Percentiles rank a stretch among this genome's conserved stretches.
These are phyloP conservation scores for Eupithecia dodoneata DNA, from an alignment of 2,888 invertebrate genomes.

Conservation along the genomic window DNA sequence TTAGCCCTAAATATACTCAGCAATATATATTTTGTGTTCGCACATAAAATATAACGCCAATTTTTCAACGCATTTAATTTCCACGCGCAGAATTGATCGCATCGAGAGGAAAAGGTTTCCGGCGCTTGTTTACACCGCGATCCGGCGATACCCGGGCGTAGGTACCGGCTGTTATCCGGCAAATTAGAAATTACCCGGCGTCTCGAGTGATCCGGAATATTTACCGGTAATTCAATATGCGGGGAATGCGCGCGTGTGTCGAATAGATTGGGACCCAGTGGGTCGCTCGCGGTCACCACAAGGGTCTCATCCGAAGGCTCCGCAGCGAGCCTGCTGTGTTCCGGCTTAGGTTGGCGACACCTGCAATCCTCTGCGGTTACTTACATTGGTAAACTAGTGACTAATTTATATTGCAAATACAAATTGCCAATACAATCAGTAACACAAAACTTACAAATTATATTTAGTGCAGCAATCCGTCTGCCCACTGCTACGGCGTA, in stretches of 20 bases:
- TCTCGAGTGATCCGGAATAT: conserved; percentile 14
- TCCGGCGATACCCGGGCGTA: conserved; percentile 27
- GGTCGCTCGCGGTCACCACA: neutral
- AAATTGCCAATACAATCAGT: too few species aligned
- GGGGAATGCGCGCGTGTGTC: conserved; percentile 10
- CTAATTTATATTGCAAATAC: neutral
- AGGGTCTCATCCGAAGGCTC: too few species aligned
- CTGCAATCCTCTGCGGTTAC: neutral
- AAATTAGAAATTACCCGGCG: conserved; percentile 36
- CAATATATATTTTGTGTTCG: conserved; percentile 1
- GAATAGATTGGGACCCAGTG: neutral
- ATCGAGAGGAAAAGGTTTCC: conserved; percentile 23
- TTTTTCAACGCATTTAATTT: conserved; percentile 35
- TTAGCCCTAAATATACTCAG: conserved; percentile 5
- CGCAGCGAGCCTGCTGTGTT: neutral
- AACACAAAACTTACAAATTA: neutral
- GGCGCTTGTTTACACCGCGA: conserved; percentile 22
- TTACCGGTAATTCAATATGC: conserved; percentile 17
- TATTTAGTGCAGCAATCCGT: too few species aligned
- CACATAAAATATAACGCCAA: conserved; percentile 20
- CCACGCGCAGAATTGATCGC: conserved; percentile 27
- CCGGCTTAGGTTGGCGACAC: neutral
- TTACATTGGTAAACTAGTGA: neutral
- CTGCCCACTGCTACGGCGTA: neutral
- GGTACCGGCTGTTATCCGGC: conserved; percentile 28